A percentile compares a stretch with the other conserved stretches of the same genome.
Evolutionary conservation across 1,140 invertebrate species (phyloP).

Genomic region (Anastrepha ludens): DNA sequence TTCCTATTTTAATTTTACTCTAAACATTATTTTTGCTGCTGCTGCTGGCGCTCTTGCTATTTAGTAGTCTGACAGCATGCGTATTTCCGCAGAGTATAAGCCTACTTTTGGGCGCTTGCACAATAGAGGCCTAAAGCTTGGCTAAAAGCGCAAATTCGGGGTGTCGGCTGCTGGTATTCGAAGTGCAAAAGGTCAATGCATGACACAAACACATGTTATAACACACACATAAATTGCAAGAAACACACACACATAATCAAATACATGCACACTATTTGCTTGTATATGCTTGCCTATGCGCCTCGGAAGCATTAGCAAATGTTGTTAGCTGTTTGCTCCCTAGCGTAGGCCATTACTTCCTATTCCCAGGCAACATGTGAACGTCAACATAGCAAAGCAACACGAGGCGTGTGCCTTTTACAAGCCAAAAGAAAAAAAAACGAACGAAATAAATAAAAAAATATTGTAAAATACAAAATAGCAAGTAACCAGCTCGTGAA

Average conservation of each 20-base stretch:
- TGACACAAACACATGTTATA: not conserved
- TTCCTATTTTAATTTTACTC: not conserved
- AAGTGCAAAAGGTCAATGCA: slow-evolving; percentile 40
- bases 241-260: not conserved
- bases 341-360: not conserved
- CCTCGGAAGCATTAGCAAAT: not conserved
- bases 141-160: not conserved
- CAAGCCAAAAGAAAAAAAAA: not conserved
- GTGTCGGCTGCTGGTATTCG: not conserved
- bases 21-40: not conserved
- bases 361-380: slow-evolving; percentile 1
- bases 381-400: not conserved
- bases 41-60: not conserved
- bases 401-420: not conserved
- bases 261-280: not conserved
- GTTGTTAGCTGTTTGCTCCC: slow-evolving; percentile 8
- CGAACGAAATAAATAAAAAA: not conserved
- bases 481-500: too few relatives aligned
- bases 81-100: not conserved
- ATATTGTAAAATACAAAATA: not conserved
- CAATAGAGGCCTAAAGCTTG: not conserved
- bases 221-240: not conserved
- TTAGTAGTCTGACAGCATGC: not conserved
- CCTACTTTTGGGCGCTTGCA: slow-evolving; percentile 23
- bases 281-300: not conserved